These are phyloP conservation scores for Bemisia tabaci DNA, from an alignment of 1,140 invertebrate genomes.

Conservation along the genomic window DNA sequence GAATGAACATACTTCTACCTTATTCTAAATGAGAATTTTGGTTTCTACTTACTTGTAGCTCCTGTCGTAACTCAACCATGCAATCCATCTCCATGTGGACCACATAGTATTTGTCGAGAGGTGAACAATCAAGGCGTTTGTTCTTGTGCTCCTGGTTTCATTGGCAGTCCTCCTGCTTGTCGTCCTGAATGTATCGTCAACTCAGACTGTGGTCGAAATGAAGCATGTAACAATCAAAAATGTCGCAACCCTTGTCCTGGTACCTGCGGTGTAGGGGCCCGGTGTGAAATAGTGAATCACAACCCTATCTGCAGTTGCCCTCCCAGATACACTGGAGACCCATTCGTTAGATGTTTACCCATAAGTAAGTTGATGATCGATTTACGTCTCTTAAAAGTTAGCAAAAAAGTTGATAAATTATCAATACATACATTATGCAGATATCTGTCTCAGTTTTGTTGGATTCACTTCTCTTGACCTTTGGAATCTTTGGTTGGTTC, in stretches of 20 bases:
- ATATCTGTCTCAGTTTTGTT: too few relatives aligned
- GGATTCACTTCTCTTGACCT: too few relatives aligned
- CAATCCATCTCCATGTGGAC: slow-evolving; percentile 39
- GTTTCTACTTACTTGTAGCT: slow-evolving; percentile 9
- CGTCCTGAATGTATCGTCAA: slow-evolving; percentile 58
- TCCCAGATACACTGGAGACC: slow-evolving; percentile 51
- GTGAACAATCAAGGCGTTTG: slow-evolving; percentile 47
- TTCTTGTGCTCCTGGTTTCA: slow-evolving; percentile 47
- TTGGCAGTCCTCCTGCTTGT: slow-evolving; percentile 54
- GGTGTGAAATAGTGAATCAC: slow-evolving; percentile 52
- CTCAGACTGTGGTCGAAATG: slow-evolving; percentile 48
- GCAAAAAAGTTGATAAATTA: too few relatives aligned
- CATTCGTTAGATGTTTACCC: slow-evolving; percentile 46
- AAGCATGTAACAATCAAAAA: slow-evolving; percentile 53
- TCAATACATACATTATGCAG: too few relatives aligned
- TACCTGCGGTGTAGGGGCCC: slow-evolving; percentile 47
- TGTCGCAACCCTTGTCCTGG: slow-evolving; percentile 56
- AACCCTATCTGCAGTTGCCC: slow-evolving; percentile 51
- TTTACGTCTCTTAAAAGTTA: too few relatives aligned
- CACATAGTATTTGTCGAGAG: slow-evolving; percentile 44
- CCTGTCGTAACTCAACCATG: slow-evolving; percentile 31
- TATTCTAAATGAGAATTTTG: too few relatives aligned
- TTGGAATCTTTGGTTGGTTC: background rate
- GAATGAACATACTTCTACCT: too few relatives aligned
- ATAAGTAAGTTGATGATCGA: slow-evolving; percentile 33